A percentile compares a stretch with the other conserved stretches of the same genome.
Evolutionary conservation across 2,888 invertebrate species (phyloP).

Genomic region (Craniophora ligustri): DNA sequence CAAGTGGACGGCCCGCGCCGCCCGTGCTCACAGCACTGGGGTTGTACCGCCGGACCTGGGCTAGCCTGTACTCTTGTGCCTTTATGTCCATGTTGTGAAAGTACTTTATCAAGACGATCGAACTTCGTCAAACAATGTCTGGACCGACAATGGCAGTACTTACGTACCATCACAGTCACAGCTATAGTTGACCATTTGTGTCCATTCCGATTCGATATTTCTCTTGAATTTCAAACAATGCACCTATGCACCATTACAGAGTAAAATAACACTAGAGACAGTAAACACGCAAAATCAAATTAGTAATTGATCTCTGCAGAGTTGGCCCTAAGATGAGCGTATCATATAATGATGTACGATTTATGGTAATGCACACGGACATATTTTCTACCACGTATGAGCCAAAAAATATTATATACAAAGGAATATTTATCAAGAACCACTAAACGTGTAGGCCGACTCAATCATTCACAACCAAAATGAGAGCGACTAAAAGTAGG

Average conservation of each 20-base stretch:
- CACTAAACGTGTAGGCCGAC: not conserved
- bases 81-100: slow-evolving; percentile 35
- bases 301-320: too few relatives aligned
- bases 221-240: not conserved
- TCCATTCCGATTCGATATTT: too few relatives aligned
- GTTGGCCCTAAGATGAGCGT: too few relatives aligned
- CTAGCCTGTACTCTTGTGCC: slow-evolving; percentile 26
- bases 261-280: not conserved
- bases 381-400: too few relatives aligned
- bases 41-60: not conserved
- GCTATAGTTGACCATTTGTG: too few relatives aligned
- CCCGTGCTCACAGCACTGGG: slow-evolving; percentile 6
- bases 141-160: too few relatives aligned
- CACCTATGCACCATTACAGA: too few relatives aligned
- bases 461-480: slow-evolving; percentile 23
- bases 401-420: too few relatives aligned
- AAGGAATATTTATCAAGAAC: not conserved
- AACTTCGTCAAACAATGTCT: slow-evolving; percentile 45
- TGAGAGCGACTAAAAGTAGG: slow-evolving; percentile 11
- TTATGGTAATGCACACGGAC: slow-evolving; percentile 10
- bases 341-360: slow-evolving; percentile 13
- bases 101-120: slow-evolving; percentile 45
- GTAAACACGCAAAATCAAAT: not conserved
- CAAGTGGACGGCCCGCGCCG: slow-evolving; percentile 39
- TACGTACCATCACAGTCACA: too few relatives aligned